Conservation (phyloP, 2,888 invertebrate species). For the Punctoribates punctum region DNA sequence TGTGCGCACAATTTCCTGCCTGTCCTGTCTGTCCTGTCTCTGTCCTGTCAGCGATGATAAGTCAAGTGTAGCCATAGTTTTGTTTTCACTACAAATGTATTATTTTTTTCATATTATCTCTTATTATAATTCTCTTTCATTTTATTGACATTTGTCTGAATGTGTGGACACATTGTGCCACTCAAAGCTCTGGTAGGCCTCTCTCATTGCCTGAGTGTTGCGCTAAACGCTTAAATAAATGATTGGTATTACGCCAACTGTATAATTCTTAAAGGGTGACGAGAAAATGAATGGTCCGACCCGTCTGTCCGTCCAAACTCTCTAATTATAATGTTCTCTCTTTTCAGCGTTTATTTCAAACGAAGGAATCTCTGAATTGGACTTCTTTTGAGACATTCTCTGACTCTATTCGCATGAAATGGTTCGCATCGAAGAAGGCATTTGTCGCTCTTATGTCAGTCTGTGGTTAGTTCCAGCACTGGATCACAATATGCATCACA, state of each 20-base stretch:
- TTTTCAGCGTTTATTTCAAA: neutral
- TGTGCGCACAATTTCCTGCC: slow-evolving; percentile 31
- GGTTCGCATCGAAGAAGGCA: slow-evolving; percentile 12
- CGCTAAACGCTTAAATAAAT: slow-evolving; percentile 34
- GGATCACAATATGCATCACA: slow-evolving; percentile 16
- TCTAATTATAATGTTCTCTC: slow-evolving; percentile 26
- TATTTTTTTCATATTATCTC: slow-evolving; percentile 16
- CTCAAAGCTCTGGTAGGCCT: neutral
- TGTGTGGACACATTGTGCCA: neutral
- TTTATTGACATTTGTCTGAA: slow-evolving; percentile 25
- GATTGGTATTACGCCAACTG: slow-evolving; percentile 32
- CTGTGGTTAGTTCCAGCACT: slow-evolving; percentile 22
- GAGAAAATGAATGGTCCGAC: slow-evolving; percentile 31
- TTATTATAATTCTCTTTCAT: slow-evolving; percentile 20
- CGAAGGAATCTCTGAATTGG: neutral
- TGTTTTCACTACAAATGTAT: slow-evolving; percentile 5
- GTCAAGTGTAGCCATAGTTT: slow-evolving; percentile 26
- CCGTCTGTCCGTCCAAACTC: neutral
- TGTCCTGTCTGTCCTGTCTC: neutral
- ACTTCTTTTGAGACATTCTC: neutral
- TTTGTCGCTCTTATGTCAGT: slow-evolving; percentile 19
- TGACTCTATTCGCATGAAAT: neutral
- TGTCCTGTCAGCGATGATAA: slow-evolving; percentile 5
- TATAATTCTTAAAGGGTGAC: slow-evolving; percentile 26
- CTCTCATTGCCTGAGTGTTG: neutral